A percentile compares a stretch with the other conserved stretches of the same genome.
phyloP scores from a whole-genome alignment of 2,797 vertebrate species.

The Heteromormyrus szaboi region DNA sequence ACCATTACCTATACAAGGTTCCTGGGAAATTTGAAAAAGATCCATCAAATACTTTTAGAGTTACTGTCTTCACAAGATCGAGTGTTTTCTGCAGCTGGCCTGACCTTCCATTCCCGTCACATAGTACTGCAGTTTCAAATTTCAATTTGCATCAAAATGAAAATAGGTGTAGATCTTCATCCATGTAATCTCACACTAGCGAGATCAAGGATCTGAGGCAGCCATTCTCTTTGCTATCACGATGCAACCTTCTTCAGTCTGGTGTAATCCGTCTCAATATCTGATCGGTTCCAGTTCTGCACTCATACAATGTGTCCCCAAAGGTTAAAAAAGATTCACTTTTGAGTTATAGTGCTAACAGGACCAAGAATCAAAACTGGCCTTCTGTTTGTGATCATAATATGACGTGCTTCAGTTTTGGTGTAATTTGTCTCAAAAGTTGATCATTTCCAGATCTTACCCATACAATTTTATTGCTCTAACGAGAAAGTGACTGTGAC shows the following conservation, averaged over 20 bases:
- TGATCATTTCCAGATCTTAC: not conserved
- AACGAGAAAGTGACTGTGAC: not conserved
- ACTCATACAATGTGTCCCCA: not conserved
- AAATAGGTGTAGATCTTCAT: not conserved
- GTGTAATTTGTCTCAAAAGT: not conserved
- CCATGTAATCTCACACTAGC: not conserved
- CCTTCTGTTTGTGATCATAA: not conserved
- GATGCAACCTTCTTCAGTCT: not conserved
- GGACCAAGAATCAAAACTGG: not conserved
- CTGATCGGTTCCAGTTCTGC: not conserved
- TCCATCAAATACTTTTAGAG: not conserved
- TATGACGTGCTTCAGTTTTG: not conserved
- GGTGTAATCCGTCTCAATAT: not conserved
- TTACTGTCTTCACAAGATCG: not conserved
- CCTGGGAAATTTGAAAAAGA: not conserved
- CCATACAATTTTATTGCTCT: not conserved
- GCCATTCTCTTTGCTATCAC: not conserved
- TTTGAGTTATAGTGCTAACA: not conserved
- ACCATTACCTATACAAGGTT: not conserved
- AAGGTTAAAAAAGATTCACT: not conserved
- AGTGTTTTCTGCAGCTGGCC: not conserved
- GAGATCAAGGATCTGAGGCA: not conserved
- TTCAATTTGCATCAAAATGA: not conserved
- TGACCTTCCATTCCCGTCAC: not conserved
- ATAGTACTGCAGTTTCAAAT: not conserved